phyloP scores from a whole-genome alignment of 2,797 vertebrate species.

The Pseudocheirus occidentalis region DNA sequence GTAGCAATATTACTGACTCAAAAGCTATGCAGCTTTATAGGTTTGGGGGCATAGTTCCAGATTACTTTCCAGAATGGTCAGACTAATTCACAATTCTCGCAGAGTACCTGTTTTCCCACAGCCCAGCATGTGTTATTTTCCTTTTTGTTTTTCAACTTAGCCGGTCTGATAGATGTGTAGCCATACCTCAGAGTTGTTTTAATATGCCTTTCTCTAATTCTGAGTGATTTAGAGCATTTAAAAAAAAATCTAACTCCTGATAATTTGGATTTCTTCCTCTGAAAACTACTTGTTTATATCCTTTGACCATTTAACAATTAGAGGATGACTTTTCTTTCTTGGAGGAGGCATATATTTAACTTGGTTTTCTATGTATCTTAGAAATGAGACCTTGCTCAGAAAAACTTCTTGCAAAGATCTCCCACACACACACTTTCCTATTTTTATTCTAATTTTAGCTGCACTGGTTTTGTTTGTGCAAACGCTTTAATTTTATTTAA shows the following conservation, averaged over 20 bases:
- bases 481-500: neutral
- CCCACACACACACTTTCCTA: neutral
- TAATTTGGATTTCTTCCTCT: neutral
- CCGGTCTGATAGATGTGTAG: neutral
- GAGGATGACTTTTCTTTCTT: neutral
- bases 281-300: neutral
- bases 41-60: neutral
- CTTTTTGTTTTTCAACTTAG: neutral
- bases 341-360: neutral
- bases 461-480: neutral
- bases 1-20: neutral
- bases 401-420: neutral
- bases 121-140: neutral
- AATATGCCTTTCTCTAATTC: neutral
- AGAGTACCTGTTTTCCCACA: neutral
- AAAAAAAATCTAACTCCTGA: neutral
- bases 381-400: neutral
- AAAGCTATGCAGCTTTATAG: neutral
- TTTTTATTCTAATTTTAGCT: neutral
- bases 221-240: neutral
- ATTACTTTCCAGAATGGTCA: neutral
- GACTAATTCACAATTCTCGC: neutral
- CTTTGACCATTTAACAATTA: neutral
- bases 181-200: neutral
- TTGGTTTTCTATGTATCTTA: neutral